Evolutionary conservation across 35 echinoderm and acorn worm genomes (phyloP).

Genomic region (Stichopus chloronotus): DNA sequence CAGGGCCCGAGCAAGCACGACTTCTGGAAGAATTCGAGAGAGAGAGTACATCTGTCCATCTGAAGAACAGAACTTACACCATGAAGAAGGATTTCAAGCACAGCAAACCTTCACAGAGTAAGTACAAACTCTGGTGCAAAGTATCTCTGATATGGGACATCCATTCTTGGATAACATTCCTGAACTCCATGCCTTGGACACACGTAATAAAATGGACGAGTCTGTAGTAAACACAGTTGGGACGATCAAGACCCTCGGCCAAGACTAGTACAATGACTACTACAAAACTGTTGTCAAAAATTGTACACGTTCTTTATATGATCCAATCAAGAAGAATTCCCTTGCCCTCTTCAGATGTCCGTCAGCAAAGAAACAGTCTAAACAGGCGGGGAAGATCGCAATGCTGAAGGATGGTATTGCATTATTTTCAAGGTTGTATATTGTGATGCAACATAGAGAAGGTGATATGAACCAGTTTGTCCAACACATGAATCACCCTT

Average conservation of each 20-base stretch:
- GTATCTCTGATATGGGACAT: slow-evolving; percentile 52
- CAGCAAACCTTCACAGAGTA: background rate
- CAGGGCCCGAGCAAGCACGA: slow-evolving; percentile 68
- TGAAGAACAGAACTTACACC: slow-evolving; percentile 1
- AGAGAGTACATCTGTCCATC: background rate
- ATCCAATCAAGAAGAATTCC: slow-evolving; percentile 62
- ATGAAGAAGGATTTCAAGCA: slow-evolving; percentile 39
- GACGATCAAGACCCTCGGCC: slow-evolving; percentile 22
- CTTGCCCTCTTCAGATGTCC: slow-evolving; percentile 22
- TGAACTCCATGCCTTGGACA: slow-evolving; percentile 57
- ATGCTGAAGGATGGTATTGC: slow-evolving; percentile 50
- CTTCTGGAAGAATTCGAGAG: slow-evolving; percentile 56
- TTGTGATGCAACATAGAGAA: slow-evolving; percentile 48
- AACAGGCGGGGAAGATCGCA: slow-evolving; percentile 21
- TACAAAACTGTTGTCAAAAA: slow-evolving; percentile 33
- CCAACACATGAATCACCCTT: slow-evolving; percentile 49
- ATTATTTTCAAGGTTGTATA: slow-evolving; percentile 52
- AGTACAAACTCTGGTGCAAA: slow-evolving; percentile 5
- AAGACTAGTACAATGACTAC: slow-evolving; percentile 37
- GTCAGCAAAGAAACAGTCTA: background rate
- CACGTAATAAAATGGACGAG: slow-evolving; percentile 29
- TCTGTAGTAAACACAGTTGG: background rate
- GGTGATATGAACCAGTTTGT: slow-evolving; percentile 48
- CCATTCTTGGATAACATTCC: slow-evolving; percentile 51
- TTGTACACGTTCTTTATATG: slow-evolving; percentile 55